These are phyloP conservation scores for Neria commutata DNA, from an alignment of 2,888 invertebrate species.

Conservation along the genomic window DNA sequence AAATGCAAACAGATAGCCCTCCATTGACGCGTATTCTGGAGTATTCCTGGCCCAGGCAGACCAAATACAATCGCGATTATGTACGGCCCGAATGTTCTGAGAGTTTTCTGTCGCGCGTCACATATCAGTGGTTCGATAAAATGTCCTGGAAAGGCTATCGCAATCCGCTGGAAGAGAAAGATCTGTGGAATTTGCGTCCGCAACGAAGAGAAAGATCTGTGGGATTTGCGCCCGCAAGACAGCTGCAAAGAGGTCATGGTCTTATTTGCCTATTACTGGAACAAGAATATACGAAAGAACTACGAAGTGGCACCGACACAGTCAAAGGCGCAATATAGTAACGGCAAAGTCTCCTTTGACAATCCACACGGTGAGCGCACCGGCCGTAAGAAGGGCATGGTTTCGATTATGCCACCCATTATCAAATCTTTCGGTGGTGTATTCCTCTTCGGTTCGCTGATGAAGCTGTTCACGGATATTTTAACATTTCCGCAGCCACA, in stretches of 20 bases:
- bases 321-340: constrained; percentile 58
- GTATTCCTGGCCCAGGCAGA: constrained; percentile 71
- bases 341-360: constrained; percentile 73
- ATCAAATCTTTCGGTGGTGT: constrained; percentile 86
- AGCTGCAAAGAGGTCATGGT: constrained; percentile 80
- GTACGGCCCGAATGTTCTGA: constrained; percentile 82
- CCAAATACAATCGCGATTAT: constrained; percentile 72
- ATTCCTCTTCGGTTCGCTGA: constrained; percentile 81
- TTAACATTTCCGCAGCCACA: constrained; percentile 90
- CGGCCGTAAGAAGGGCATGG: constrained; percentile 70
- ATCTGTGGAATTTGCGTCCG: constrained; percentile 90
- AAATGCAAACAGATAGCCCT: no score
- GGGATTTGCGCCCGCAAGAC: constrained; percentile 87
- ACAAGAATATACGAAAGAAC: constrained; percentile 69
- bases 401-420: constrained; percentile 84
- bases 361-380: constrained; percentile 68
- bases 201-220: constrained; percentile 83
- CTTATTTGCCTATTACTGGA: constrained; percentile 84
- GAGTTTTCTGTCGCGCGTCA: constrained; percentile 84
- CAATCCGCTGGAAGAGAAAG: constrained; percentile 78
- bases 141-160: constrained; percentile 85
- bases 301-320: constrained; percentile 37
- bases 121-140: constrained; percentile 91
- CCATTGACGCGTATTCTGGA: no score
- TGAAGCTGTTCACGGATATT: constrained; percentile 83